phyloP scores from a whole-genome alignment of 2,113 vertebrate species.

The Zosterops hypoxanthus region DNA sequence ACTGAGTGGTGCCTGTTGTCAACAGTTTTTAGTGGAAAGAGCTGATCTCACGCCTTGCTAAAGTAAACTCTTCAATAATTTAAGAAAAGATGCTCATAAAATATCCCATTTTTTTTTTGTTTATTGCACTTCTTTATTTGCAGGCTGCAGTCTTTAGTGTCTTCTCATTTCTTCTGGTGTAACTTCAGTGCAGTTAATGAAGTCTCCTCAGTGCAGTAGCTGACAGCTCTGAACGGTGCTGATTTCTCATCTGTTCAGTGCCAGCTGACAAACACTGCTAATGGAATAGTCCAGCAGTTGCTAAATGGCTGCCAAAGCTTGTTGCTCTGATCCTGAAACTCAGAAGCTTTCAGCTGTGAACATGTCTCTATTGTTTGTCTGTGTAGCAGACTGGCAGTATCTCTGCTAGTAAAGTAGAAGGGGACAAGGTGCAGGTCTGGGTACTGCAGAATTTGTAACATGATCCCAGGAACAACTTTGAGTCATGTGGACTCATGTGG shows the following conservation, averaged over 20 bases:
- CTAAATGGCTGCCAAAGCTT: not conserved
- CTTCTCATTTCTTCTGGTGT: not conserved
- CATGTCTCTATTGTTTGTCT: fast-evolving
- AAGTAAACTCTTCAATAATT: conserved; percentile 29
- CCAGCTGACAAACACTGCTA: not conserved
- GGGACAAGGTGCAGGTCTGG: not conserved
- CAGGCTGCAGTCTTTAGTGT: not conserved
- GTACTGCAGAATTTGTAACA: not conserved
- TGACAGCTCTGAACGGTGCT: not conserved
- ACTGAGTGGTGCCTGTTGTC: not conserved
- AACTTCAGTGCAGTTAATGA: not conserved
- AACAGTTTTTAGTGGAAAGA: conserved; percentile 10
- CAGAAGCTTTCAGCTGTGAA: not conserved
- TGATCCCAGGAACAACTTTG: not conserved
- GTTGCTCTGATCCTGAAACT: not conserved
- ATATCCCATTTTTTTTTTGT: not conserved
- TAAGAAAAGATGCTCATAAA: conserved; percentile 19
- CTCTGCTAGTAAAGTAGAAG: not conserved
- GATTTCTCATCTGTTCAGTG: not conserved
- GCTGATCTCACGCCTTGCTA: not conserved
- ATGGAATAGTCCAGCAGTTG: not conserved
- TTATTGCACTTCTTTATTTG: not conserved
- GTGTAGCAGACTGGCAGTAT: not conserved
- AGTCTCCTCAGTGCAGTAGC: not conserved
- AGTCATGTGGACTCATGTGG: fast-evolving